Evolutionary conservation across 1,140 invertebrate species (phyloP), one percentile per base, ranked within the genome.

Genomic region (Neomicropteryx cornuta): DNA sequence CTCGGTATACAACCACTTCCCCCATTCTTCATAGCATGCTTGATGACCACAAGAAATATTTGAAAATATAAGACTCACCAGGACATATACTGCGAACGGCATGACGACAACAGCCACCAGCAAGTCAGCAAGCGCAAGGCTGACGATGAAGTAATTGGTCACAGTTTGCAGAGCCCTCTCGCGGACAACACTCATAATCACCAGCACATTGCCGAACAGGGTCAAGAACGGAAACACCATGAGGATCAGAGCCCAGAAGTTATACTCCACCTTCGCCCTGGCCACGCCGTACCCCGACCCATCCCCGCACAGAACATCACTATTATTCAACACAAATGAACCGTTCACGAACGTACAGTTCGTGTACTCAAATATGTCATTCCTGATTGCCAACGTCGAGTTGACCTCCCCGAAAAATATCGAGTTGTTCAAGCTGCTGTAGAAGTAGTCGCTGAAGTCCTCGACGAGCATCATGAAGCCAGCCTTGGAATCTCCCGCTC

Each of bases 71-170:
- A 29, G 4, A 76, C 85, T 86, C 68, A 94, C 88, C 83, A 91
- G 76, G 62, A 95, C 84, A 70, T 97, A 97, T 49, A 97, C 91
- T 39, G 90, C 94, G 60, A 96, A 95, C 10, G 95, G 94, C 95
- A 99, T 99, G 41, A 97, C 95, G 31, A 95, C 77, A 4, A 92
- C 81, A 18, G 93, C 94, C 2, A 99, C 94, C 40, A 98, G 73
- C 16, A 97, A 76, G 70, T 98, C 95, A 10, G 95, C 95, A 6
- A 97, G 77, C n/a, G 94, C 95, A 47, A 98, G 70, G 43, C 90
- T 95, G 46, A 97, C 91, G 58, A 98, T 97, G 70, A 98, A 97
- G 67, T 97, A 98, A 68, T 98, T 98, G 33, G 94, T 98, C 38
- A 90, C 90, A 5, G 91, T 94, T 57, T 95, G 89, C 30, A 97